Evolutionary conservation across 2,113 vertebrate genomes (phyloP).

Genomic region (Rhynchomys soricoides): DNA sequence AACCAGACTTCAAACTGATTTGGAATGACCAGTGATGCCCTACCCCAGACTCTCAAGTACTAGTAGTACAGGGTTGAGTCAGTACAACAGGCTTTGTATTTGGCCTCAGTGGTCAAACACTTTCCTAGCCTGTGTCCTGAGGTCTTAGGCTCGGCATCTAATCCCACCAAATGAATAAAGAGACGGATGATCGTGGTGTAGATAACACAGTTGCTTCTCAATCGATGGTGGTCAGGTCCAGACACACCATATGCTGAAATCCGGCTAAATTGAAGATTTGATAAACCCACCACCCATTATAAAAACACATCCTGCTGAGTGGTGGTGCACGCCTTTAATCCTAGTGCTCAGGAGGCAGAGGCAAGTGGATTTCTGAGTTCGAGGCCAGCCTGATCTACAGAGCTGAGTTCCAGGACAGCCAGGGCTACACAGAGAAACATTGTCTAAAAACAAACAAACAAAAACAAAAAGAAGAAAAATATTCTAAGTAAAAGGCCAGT

Average conservation of each 20-base stretch:
- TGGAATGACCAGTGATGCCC: not conserved
- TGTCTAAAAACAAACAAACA: too few species aligned
- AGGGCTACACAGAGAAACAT: too few species aligned
- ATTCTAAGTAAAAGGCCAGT: not conserved
- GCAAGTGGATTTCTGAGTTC: too few species aligned
- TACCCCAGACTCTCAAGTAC: not conserved
- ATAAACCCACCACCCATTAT: not conserved
- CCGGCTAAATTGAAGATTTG: not conserved
- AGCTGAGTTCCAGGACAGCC: too few species aligned
- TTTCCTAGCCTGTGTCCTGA: not conserved
- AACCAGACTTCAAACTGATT: too few species aligned
- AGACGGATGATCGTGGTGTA: not conserved
- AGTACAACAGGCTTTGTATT: not conserved
- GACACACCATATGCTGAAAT: not conserved
- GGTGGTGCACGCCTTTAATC: not conserved
- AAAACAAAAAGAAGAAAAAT: not conserved
- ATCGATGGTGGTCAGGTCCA: not conserved
- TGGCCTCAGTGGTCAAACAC: not conserved
- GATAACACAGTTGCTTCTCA: not conserved
- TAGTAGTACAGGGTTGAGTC: not conserved
- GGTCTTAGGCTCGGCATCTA: not conserved
- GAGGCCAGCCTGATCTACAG: too few species aligned
- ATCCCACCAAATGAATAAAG: not conserved
- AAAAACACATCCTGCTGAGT: not conserved
- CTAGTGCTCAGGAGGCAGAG: not conserved